Base-by-base conservation (phyloP, 2,113 vertebrate species). In the Ammodytes dubius region DNA sequence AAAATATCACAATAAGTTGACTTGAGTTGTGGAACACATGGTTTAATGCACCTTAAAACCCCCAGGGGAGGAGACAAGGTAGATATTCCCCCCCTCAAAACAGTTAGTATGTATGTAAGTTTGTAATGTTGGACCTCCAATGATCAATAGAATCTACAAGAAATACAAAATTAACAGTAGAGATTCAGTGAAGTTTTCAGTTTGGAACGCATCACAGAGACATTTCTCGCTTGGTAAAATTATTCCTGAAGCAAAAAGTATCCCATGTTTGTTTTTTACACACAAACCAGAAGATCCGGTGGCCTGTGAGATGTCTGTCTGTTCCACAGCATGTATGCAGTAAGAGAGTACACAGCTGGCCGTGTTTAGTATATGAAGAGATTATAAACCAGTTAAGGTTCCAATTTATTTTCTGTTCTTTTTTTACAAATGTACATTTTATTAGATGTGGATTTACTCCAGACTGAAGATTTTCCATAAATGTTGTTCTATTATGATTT, bases 401-500 rank as follows among this genome's bases (percentile, higher is more conserved):
- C 67, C 47, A 61, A 75, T 63, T 70, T 67, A 1, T 27, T 27
- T 27, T 27, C 27, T 27, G 27, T 27, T 27, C 50, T 69, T 82
- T 76, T 76, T 54, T 54, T 46, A 81, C 52, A 76, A 75, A 81
- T 85, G 72, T 80, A 19, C 13, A 17, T 80, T 46, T 46, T 4
- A 37, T 74, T 87, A 78, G 43, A 37, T 69, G 72, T 86, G 70
- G 63, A 63, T 81, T 75, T 86, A 58, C 47, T 71, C 13, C 2
- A 87, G 85, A 81, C 87, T 83, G 76, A 85, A 83, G 64, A 60
- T 86, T 87, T 88, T 77, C 8, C 72, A 79, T 65, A 14, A 73
- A 73, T 35, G 4, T 1, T 27, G 72, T 70, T 74, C 57, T 75
- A 56, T 68, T 13, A 45, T n/a, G 35, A 43, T 57, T 43, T 53